Evolutionary conservation across 2,888 invertebrate species (phyloP).

Genomic region (Lasioglossum zephyrum): DNA sequence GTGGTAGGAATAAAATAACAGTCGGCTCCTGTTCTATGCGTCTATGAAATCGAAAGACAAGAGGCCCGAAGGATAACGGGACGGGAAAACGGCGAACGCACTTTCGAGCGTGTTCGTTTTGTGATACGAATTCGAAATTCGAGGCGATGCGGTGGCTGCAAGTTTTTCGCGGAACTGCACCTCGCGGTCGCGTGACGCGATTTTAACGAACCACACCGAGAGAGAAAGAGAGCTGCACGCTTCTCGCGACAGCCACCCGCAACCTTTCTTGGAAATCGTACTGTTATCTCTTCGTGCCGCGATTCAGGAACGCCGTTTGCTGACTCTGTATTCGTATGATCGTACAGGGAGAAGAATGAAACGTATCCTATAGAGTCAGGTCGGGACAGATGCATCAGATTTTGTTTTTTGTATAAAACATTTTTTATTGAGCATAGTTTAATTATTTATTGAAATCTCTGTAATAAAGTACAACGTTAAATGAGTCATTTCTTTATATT

Average conservation of each 20-base stretch:
- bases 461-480: no score
- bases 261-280: background rate
- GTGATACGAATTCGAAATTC: background rate
- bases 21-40: background rate
- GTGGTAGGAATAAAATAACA: background rate
- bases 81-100: background rate
- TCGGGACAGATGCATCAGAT: no score
- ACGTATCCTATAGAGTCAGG: background rate
- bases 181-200: slow-evolving; percentile 8
- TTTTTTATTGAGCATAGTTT: no score
- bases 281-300: background rate
- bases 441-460: no score
- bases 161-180: background rate
- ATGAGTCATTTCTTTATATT: no score
- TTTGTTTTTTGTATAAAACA: no score
- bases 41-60: slow-evolving; percentile 10
- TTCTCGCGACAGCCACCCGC: background rate
- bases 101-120: background rate
- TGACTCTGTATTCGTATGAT: background rate
- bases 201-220: background rate
- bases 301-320: background rate
- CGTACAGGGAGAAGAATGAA: background rate
- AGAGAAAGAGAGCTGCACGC: background rate
- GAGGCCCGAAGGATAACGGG: background rate
- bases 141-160: background rate